Evolutionary conservation across 23 tunicate genomes (phyloP), one percentile per base, ranked within the genome.

Genomic region (Aplidium turbinatum): DNA sequence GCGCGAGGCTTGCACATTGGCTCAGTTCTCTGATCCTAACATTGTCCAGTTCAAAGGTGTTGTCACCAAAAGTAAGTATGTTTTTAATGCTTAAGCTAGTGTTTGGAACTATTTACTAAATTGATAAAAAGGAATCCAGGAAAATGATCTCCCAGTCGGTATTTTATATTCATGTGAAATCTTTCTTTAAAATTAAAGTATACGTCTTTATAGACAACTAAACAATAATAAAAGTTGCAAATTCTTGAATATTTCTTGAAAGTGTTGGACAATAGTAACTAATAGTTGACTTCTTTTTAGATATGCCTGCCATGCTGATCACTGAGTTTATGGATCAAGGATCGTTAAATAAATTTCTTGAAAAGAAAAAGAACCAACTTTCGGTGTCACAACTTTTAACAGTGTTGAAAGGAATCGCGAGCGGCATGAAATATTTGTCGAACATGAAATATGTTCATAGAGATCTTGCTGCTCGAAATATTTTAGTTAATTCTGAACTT

Each of bases 301-400:
- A 68, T 34, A 67, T 82, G 73, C 98, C 98, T 42, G 83, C 83
- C 22, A 93, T 93, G 98, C 86, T 93, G 38, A 36, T 93, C 38
- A 67, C 92, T 19, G 98, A 92, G 75, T 92, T 56, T 24, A 92
- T 92, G 98, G 92, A 85, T 25, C 85, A 92, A 50, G 98, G 98
- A 34, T 86, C 94, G 0, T 72, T 93, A 51, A 94, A 93, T 70
- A 66, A 76, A 47, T 86, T 63, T 28, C 54, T 93, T 29, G 58
- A 80, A 80, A 80, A 72, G 66, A 32, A 48, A 22, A 70, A 63
- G 18, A 58, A 38, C 4, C 9, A 77, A 29, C 46, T 77, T 4
- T 13, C 66, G 4, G 5, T 80, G 33, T 4, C 82, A 24, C 77
- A 87, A 54, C 79, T 87, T 38, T 42, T 89, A 19, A 23, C 47